Conservation (phyloP, 1,140 invertebrate genomes). For the Aphidius gifuensis region DNA sequence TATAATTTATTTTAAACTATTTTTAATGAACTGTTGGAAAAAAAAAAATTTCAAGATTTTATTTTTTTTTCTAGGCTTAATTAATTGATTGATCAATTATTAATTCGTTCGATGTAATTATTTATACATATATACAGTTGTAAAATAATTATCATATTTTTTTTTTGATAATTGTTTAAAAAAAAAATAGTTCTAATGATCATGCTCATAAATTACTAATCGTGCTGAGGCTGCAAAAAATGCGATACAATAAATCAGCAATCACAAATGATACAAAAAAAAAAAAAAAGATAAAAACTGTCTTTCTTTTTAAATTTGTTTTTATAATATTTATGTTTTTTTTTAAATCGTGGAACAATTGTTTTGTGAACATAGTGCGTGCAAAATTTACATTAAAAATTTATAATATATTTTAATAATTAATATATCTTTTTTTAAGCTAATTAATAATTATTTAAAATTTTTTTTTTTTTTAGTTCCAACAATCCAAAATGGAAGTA, state of each 20-base stretch:
- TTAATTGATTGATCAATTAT: too few species aligned
- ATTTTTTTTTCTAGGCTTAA: too few species aligned
- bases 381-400: not conserved
- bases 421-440: not conserved
- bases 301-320: not conserved
- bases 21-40: too few species aligned
- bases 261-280: slow-evolving; percentile 2
- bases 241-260: slow-evolving; percentile 8
- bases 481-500: slow-evolving; percentile 13
- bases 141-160: not conserved
- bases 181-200: too few species aligned
- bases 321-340: not conserved
- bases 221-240: not conserved
- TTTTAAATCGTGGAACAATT: not conserved
- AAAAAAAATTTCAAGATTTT: too few species aligned
- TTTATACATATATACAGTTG: slow-evolving; percentile 24
- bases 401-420: not conserved
- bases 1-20: too few species aligned
- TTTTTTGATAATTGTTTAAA: slow-evolving; percentile 3
- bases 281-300: not conserved
- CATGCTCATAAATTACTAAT: slow-evolving; percentile 16
- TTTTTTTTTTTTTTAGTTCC: not conserved
- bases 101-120: too few species aligned
- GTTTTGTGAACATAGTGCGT: slow-evolving; percentile 12
- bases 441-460: not conserved